Evolutionary conservation across 2,113 vertebrate species (phyloP).

Genomic region (Caracal caracal): DNA sequence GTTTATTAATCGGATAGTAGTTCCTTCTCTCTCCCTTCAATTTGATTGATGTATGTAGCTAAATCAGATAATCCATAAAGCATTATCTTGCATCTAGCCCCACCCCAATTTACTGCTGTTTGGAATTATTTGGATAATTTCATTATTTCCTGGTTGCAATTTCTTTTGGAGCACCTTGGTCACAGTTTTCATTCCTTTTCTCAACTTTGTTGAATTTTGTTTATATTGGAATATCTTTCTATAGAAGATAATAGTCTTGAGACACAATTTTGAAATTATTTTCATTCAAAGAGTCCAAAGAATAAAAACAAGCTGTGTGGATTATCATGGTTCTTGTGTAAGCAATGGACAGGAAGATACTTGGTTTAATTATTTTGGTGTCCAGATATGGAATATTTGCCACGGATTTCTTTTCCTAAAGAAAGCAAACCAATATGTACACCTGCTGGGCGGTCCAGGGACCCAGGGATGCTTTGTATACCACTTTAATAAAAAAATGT

Average conservation of each 20-base stretch:
- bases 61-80: not conserved
- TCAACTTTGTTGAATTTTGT: not conserved
- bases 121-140: conserved; percentile 20
- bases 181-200: not conserved
- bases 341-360: conserved; percentile 28
- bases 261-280: conserved; percentile 9
- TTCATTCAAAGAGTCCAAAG: not conserved
- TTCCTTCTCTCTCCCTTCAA: not conserved
- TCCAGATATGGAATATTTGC: not conserved
- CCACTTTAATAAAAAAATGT: conserved; percentile 78
- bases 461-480: conserved; percentile 73
- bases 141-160: not conserved
- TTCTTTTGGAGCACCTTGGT: not conserved
- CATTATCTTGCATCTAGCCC: not conserved
- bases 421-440: conserved; percentile 56
- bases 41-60: not conserved
- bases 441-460: conserved; percentile 52
- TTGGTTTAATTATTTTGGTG: conserved; percentile 63
- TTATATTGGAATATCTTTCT: not conserved
- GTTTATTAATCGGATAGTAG: not conserved
- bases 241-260: not conserved
- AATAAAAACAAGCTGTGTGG: not conserved
- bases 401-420: conserved; percentile 41
- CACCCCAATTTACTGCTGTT: not conserved
- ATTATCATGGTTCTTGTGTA: not conserved